Base-by-base conservation (phyloP, 2,888 invertebrate genomes). In the Plagodis pulveraria region DNA sequence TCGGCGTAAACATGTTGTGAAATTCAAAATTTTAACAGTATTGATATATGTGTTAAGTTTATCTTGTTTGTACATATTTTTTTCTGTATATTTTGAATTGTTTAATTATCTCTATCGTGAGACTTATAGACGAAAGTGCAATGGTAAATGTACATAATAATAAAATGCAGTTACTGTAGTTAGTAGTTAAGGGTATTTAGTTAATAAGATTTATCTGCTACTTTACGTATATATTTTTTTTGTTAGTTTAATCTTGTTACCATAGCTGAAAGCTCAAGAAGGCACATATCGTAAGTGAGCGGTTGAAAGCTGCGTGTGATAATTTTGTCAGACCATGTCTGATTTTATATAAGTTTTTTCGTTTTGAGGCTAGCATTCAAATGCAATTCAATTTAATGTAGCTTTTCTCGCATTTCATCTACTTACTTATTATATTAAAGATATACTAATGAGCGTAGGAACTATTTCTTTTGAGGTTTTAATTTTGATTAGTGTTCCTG, bases 221-320 rank as follows among this genome's bases (percentile, higher is more conserved):
- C 62, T 68, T 66, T 65, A 65, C 65, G 56, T 70, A 35, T 7
- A 12, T 22, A 8, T 12, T 50, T 50, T 78, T 78, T 76, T 73
- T 77, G 53, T 59, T 48, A 42, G 33, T 81, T 81, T 77, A 83
- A 68, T 81, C 75, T 62, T 80, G 86, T 89, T 89, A 90, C 87
- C 87, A 79, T 78, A 78, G 83, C 84, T 85, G 63, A 73, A 84
- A 80, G 91, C 91, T 91, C 90, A 91, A 90, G 80, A 82, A 82
- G 72, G 80, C 77, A 89, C 90, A 91, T 91, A 90, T 89, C 89
- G 83, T 82, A 71, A 67, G 62, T 72, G 76, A 73, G 75, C 69
- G 67, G 67, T 68, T 55, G 45, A 55, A 34, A 62, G 61, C 74
- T 74, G 66, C 72, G 73, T 81, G 80, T 83, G 79, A 80, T 83